Conservation (phyloP, 2,797 vertebrate species). For the Tenualosa ilisha region DNA sequence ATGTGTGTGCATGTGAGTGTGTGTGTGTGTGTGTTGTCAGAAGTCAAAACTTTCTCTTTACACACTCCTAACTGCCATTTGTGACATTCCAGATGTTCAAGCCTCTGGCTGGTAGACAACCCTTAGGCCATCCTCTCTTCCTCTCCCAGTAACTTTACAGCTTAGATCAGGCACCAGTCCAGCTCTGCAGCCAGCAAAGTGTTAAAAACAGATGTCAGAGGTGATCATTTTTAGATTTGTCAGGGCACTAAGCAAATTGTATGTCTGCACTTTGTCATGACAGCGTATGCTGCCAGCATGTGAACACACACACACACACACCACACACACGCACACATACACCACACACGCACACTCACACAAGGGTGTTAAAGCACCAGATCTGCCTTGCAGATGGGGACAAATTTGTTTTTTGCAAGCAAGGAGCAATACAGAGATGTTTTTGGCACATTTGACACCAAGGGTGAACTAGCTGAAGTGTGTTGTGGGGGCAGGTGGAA, state of each 20-base stretch:
- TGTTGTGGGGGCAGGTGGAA: conserved; percentile 36
- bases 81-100: conserved; percentile 72
- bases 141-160: conserved; percentile 69
- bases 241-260: conserved; percentile 47
- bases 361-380: neutral
- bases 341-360: neutral
- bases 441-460: neutral
- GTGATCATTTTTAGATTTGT: conserved; percentile 67
- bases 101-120: conserved; percentile 66
- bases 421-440: neutral
- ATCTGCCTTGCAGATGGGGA: conserved; percentile 26
- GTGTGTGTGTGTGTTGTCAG: neutral
- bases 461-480: neutral
- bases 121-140: conserved; percentile 67
- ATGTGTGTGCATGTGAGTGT: conserved; percentile 23
- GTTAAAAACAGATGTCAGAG: conserved; percentile 81
- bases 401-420: conserved; percentile 38
- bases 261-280: conserved; percentile 51
- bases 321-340: conserved; percentile 28
- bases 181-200: conserved; percentile 70
- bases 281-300: neutral
- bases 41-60: conserved; percentile 27
- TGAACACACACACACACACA: conserved; percentile 30
- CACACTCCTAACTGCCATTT: conserved; percentile 42
- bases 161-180: conserved; percentile 68